These are phyloP conservation scores for Psittacula echo DNA, from an alignment of 2,797 vertebrate species.

Conservation along the genomic window DNA sequence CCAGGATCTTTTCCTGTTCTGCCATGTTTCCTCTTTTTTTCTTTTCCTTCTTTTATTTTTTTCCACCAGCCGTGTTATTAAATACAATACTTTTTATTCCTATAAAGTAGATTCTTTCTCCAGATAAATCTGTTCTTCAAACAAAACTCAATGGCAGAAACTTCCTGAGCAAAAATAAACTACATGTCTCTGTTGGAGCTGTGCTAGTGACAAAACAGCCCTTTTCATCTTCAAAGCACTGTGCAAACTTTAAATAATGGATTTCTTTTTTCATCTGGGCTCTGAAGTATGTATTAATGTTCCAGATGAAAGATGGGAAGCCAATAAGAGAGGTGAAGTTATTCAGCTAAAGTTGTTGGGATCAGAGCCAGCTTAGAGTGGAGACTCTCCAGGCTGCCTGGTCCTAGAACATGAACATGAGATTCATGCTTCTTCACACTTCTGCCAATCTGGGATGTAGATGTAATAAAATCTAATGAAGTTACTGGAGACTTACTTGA, in stretches of 20 bases:
- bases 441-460: neutral
- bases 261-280: neutral
- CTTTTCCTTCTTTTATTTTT: neutral
- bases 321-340: neutral
- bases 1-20: conserved; percentile 1
- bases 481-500: neutral
- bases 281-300: conserved; percentile 20
- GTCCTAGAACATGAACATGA: neutral
- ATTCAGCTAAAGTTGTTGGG: neutral
- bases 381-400: neutral
- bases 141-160: conserved; percentile 31
- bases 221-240: conserved; percentile 69
- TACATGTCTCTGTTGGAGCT: conserved; percentile 18
- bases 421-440: neutral
- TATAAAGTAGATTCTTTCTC: conserved; percentile 39
- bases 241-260: conserved; percentile 51
- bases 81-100: conserved; percentile 22
- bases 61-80: neutral
- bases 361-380: neutral
- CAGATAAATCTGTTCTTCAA: conserved; percentile 44
- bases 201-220: conserved; percentile 21
- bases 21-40: neutral
- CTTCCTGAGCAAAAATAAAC: conserved; percentile 58
- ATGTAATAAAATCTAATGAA: neutral
- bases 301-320: conserved; percentile 62